phyloP scores from a whole-genome alignment of 2,888 invertebrate species.

The Galerucella nymphaeae region DNA sequence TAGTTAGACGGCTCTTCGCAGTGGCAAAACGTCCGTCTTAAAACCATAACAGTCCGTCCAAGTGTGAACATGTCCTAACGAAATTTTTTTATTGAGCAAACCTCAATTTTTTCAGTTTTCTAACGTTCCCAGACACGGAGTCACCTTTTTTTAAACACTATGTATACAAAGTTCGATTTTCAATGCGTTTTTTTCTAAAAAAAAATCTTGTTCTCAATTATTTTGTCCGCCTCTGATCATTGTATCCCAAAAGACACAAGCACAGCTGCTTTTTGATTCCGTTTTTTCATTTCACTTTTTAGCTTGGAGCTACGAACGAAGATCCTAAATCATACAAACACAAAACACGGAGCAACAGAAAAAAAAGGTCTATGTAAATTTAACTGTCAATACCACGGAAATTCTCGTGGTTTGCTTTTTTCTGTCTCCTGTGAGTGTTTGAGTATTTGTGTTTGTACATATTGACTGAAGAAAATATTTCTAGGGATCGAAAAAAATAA shows the following conservation, averaged over 20 bases:
- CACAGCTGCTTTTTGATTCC: constrained; percentile 18
- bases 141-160: too few relatives aligned
- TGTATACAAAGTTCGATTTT: too few relatives aligned
- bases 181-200: too few relatives aligned
- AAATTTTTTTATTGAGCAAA: too few relatives aligned
- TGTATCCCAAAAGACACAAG: constrained; percentile 25
- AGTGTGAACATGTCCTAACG: too few relatives aligned
- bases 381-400: constrained; percentile 26
- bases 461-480: constrained; percentile 18
- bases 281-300: constrained; percentile 29
- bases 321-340: constrained; percentile 26
- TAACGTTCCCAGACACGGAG: too few relatives aligned
- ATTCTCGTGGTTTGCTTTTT: constrained; percentile 19
- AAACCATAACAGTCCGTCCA: too few relatives aligned
- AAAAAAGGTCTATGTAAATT: constrained; percentile 33
- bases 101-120: too few relatives aligned
- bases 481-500: not conserved
- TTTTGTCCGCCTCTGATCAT: constrained; percentile 11
- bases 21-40: too few relatives aligned
- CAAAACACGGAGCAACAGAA: constrained; percentile 5
- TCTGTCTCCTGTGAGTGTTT: not conserved
- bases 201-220: too few relatives aligned
- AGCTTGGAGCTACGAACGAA: constrained; percentile 3
- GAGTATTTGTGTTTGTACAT: constrained; percentile 9
- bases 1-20: too few relatives aligned